Percentiles rank a stretch among this genome's conserved stretches.
Conservation (phyloP, 2,797 vertebrate species). For the Sebastes alutus region DNA sequence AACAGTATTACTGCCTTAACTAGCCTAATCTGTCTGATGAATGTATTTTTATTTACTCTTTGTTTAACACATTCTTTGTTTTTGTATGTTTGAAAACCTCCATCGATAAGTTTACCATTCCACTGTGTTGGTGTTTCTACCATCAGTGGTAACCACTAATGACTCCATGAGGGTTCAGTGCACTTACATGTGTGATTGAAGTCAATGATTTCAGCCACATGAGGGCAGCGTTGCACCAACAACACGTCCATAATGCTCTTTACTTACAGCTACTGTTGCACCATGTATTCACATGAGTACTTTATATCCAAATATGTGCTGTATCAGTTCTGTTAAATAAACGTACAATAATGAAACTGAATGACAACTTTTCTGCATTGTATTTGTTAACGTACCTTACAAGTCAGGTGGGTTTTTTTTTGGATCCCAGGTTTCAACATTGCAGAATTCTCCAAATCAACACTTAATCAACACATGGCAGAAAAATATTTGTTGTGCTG, state of each 20-base stretch:
- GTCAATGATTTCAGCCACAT: constrained; percentile 10
- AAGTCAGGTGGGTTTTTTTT: not conserved
- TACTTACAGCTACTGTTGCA: not conserved
- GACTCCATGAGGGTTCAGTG: not conserved
- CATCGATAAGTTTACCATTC: not conserved
- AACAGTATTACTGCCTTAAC: not conserved
- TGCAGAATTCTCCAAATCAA: not conserved
- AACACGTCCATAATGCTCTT: not conserved
- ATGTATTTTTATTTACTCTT: not conserved
- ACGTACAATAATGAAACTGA: not conserved
- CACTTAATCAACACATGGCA: not conserved
- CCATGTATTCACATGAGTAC: not conserved
- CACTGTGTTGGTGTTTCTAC: not conserved
- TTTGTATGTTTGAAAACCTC: not conserved
- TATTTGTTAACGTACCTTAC: not conserved
- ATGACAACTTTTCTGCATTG: not conserved
- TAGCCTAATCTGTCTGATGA: not conserved
- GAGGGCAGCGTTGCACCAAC: constrained; percentile 17
- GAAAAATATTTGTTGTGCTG: not conserved
- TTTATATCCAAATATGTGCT: not conserved
- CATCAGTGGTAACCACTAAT: not conserved
- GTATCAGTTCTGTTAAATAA: constrained; percentile 5
- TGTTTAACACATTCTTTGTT: not conserved
- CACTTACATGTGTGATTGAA: not conserved
- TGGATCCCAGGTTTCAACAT: not conserved